Evolutionary conservation across 2,888 invertebrate species (phyloP), one percentile per base, ranked within the genome.

Genomic region (Coleophora flavipennella): DNA sequence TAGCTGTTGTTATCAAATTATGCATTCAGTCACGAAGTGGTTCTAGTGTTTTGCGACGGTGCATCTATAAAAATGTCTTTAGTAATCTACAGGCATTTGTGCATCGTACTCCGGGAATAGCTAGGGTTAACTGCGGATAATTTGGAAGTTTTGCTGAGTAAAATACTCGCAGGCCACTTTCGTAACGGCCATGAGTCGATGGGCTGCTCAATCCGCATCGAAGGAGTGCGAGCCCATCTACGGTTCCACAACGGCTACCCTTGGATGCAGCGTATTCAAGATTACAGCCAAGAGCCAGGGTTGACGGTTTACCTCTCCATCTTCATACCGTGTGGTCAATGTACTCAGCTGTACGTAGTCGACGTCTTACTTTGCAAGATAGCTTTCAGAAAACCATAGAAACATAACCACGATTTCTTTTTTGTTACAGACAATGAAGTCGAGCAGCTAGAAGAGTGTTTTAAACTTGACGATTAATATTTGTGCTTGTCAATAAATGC

Each of bases 211-310:
- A 31, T 31, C n/a, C 32, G n/a, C 32, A n/a, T 31, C n/a, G 32
- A 31, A 31, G 32, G 32, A n/a, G 11, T 8, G 32, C 8, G 8
- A 31, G 32, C 12, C 32, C 7, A 7, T 8, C 32, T 31, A 8
- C 32, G 32, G 32, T 31, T 31, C 32, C n/a, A 31, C 32, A 31
- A 31, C 32, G 32, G 32, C 6, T n/a, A 31, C n/a, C 32, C n/a
- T 7, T 31, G 32, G 32, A 31, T 31, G 32, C 32, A n/a, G 12
- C 12, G n/a, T 8, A 31, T 31, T 7, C 32, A 31, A 31, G 32
- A 31, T 31, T 31, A 31, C n/a, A 31, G 32, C n/a, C 6, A 31
- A 31, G 32, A 8, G n/a, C 32, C 32, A 31, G 12, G n/a, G n/a
- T 31, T 31, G 32, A 31, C 7, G 8, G 32, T 8, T n/a, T 31